Base-by-base conservation (phyloP, 37 sponge, comb jelly and placozoan species). In the Haliclona indistincta region DNA sequence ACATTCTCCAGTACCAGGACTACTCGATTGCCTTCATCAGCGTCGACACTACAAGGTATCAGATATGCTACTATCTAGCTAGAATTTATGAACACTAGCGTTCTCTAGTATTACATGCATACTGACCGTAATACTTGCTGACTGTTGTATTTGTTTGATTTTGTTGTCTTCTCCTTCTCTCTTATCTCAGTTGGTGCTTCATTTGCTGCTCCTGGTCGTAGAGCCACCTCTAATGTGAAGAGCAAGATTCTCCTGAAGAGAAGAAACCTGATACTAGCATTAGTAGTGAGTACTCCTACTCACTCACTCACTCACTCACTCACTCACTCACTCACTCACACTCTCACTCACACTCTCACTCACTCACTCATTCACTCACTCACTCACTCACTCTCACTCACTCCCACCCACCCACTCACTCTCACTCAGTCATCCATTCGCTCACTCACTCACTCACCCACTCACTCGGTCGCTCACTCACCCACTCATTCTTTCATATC, bases 191-290 rank as follows among this genome's bases (percentile, higher is more conserved):
- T 17, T 49, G 17, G 17, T 17, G 17, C 53, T 49, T 19, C 63
- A n/a, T 61, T 28, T 11, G 10, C 15, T 7, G 10, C 63, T 28
- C 25, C 63, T 56, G 71, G 70, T 34, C 39, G 63, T 26, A 42
- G 43, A 65, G 63, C 77, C 23, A 75, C 77, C 19, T 69, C 64
- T 26, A 17, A 62, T 0, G 40, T 58, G 8, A 84, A 84, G 64
- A 64, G 39, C 30, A 85, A 76, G 51, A 60, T 85, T 11, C 79
- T 85, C 15, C 66, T 85, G 67, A 85, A 85, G 86, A 71, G 79
- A 72, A 68, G 66, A 34, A 85, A 85, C 33, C 35, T 85, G 10
- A 41, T 85, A 41, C 67, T 85, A 23, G 78, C 78, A 2, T 43
- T 85, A 28, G 73, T 85, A 79, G 86, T 85, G 38, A 72, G 17